These are phyloP conservation scores for Mimas tiliae DNA, from an alignment of 2,888 invertebrate species.

Conservation along the genomic window DNA sequence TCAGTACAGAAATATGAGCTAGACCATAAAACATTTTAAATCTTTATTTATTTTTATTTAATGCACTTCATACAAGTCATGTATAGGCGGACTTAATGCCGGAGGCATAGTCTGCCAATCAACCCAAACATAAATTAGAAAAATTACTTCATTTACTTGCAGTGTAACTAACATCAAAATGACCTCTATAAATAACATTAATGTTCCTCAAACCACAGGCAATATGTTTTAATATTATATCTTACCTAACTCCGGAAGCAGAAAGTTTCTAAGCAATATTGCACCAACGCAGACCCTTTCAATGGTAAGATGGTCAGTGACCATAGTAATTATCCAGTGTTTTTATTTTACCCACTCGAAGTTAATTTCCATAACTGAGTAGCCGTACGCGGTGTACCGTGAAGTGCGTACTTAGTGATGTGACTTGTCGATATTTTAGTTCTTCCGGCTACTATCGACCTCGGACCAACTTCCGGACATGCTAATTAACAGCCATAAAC, in stretches of 20 bases:
- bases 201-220: neutral
- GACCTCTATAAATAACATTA: neutral
- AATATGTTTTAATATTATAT: neutral
- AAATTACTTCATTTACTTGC: too few relatives aligned
- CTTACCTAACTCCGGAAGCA: slow-evolving; percentile 31
- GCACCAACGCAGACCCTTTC: slow-evolving; percentile 54
- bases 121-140: too few relatives aligned
- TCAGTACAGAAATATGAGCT: too few relatives aligned
- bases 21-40: too few relatives aligned
- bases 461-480: slow-evolving; percentile 19
- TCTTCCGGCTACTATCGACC: slow-evolving; percentile 11
- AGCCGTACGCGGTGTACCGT: slow-evolving; percentile 74
- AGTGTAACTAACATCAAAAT: too few relatives aligned
- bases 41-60: too few relatives aligned
- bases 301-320: slow-evolving; percentile 67
- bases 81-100: too few relatives aligned
- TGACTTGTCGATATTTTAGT: slow-evolving; percentile 32
- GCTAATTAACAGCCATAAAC: slow-evolving; percentile 26
- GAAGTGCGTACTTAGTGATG: slow-evolving; percentile 65
- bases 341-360: slow-evolving; percentile 74
- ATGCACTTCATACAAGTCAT: too few relatives aligned
- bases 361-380: slow-evolving; percentile 81
- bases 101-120: too few relatives aligned
- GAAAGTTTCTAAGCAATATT: slow-evolving; percentile 50
- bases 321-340: slow-evolving; percentile 75